A percentile compares a stretch with the other conserved stretches of the same genome.
phyloP scores from a whole-genome alignment of 2,797 vertebrate species.

The Okamejei kenojei region DNA sequence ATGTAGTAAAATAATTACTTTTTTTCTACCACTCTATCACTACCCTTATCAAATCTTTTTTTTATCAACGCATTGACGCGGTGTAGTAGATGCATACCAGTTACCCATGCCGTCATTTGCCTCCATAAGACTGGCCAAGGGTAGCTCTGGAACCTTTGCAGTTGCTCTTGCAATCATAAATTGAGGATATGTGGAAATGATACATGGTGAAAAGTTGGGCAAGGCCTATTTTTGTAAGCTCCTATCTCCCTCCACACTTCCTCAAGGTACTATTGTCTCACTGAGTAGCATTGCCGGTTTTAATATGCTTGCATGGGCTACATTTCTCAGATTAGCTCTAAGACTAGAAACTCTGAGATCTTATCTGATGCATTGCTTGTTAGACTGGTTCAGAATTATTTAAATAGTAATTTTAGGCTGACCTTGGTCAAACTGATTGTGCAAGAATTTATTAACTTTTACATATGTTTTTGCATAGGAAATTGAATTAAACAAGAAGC shows the following conservation, averaged over 20 bases:
- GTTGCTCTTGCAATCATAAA: background rate
- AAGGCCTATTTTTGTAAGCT: background rate
- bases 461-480: slow-evolving; percentile 60
- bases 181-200: background rate
- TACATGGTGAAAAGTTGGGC: background rate
- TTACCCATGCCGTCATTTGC: background rate
- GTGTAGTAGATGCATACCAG: background rate
- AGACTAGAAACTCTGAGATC: background rate
- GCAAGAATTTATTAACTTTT: background rate
- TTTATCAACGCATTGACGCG: background rate
- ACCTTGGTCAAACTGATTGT: background rate
- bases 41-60: background rate
- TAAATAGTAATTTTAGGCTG: background rate
- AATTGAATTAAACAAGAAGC: slow-evolving; percentile 67
- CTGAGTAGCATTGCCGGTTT: background rate
- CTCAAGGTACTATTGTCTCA: background rate
- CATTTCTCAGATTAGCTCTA: background rate
- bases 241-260: background rate
- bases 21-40: background rate
- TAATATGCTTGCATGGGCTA: background rate
- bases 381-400: background rate
- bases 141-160: background rate
- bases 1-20: background rate
- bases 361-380: background rate
- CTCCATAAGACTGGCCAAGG: background rate